Conservation (phyloP, 2,113 vertebrate species). For the Melanotaenia duboulayi region DNA sequence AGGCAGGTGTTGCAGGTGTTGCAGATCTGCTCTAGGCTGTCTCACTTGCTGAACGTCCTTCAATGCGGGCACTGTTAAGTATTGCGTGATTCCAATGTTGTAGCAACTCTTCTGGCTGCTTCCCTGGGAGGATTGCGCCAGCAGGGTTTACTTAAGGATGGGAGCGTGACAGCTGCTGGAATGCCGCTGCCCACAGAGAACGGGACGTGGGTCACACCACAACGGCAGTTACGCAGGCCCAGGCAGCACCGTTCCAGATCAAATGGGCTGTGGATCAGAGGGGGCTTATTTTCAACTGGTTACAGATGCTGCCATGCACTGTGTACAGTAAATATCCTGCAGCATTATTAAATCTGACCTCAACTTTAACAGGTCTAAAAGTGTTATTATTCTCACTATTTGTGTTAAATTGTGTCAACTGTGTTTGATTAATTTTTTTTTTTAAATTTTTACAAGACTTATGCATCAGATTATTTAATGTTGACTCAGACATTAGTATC, state of each 20-base stretch:
- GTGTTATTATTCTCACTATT: background rate
- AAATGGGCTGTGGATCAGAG: slow-evolving; percentile 60
- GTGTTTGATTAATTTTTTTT: too few relatives aligned
- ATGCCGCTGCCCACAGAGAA: slow-evolving; percentile 63
- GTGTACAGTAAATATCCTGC: slow-evolving; percentile 43
- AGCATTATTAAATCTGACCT: slow-evolving; percentile 13
- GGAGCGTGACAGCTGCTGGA: slow-evolving; percentile 76
- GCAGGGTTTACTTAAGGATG: slow-evolving; percentile 77
- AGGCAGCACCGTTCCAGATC: slow-evolving; percentile 48
- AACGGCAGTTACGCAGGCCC: slow-evolving; percentile 61
- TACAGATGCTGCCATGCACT: slow-evolving; percentile 35
- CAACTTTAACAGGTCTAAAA: slow-evolving; percentile 5
- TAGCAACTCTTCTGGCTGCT: slow-evolving; percentile 53
- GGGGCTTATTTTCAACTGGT: slow-evolving; percentile 12
- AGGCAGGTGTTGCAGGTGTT: slow-evolving; percentile 78
- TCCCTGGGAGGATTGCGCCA: slow-evolving; percentile 61
- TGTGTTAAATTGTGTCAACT: background rate
- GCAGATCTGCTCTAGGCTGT: slow-evolving; percentile 54
- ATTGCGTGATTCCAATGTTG: slow-evolving; percentile 70
- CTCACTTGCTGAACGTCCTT: slow-evolving; percentile 44
- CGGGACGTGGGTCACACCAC: slow-evolving; percentile 73
- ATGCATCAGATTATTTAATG: too few relatives aligned
- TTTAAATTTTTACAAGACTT: too few relatives aligned
- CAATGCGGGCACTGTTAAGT: slow-evolving; percentile 73
- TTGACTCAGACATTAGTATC: too few relatives aligned